Conservation (phyloP, 2,113 vertebrate genomes). For the Gymnarchus niloticus region DNA sequence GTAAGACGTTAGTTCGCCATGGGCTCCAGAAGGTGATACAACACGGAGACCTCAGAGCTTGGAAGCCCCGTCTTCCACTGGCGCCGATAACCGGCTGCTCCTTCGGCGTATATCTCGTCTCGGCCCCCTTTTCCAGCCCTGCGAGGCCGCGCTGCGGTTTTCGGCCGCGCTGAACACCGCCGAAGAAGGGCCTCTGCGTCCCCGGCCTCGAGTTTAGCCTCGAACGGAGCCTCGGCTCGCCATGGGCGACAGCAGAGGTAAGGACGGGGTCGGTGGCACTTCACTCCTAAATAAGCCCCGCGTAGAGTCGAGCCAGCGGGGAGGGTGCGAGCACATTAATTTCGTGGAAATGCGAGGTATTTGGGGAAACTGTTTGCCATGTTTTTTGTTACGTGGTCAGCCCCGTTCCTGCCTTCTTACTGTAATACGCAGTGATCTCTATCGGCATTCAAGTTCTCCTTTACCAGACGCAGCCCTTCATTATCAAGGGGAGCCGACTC, state of each 20-base stretch:
- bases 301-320: not conserved
- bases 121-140: not conserved
- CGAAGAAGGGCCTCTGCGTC: constrained; percentile 65
- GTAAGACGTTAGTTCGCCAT: constrained; percentile 2
- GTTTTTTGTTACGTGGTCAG: constrained; percentile 3
- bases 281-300: not conserved
- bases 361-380: constrained; percentile 4
- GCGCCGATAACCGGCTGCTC: not conserved
- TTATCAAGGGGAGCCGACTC: not conserved
- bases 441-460: not conserved
- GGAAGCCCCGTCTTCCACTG: not conserved
- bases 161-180: constrained; percentile 8
- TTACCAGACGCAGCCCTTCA: not conserved
- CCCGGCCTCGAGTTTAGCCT: constrained; percentile 63
- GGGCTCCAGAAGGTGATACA: not conserved
- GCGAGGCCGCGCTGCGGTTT: not conserved
- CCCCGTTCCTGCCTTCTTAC: not conserved
- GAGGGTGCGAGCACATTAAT: not conserved
- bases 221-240: constrained; percentile 35
- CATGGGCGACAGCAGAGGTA: constrained; percentile 72
- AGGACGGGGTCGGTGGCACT: constrained; percentile 31
- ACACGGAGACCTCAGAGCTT: not conserved
- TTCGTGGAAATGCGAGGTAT: not conserved
- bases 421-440: not conserved
- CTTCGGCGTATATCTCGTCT: not conserved